phyloP scores from a whole-genome alignment of 2,113 vertebrate species.

The Mastomys coucha region DNA sequence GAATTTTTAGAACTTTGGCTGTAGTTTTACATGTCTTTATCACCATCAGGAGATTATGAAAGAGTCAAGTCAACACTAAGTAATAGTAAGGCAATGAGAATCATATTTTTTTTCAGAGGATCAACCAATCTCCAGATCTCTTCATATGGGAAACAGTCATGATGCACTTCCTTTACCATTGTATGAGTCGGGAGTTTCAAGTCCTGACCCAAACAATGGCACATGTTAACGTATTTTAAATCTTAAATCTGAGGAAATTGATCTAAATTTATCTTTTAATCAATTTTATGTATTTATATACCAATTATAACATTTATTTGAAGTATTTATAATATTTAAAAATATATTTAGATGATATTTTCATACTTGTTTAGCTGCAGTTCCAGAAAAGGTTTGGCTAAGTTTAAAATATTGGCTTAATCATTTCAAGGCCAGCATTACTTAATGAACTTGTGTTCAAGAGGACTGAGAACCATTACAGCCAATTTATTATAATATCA shows the following conservation, averaged over 20 bases:
- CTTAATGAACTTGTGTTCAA: not conserved
- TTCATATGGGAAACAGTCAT: not conserved
- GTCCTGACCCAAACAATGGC: not conserved
- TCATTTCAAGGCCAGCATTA: not conserved
- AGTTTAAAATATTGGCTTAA: not conserved
- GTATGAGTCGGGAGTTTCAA: not conserved
- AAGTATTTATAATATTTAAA: conserved; percentile 23
- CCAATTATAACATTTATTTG: not conserved
- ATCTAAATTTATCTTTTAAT: not conserved
- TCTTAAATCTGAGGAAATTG: not conserved
- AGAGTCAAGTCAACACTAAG: not conserved
- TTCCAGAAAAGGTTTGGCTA: not conserved
- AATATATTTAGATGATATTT: not conserved
- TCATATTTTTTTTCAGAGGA: not conserved
- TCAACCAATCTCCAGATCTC: not conserved
- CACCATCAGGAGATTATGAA: not conserved
- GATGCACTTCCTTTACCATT: not conserved
- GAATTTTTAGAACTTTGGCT: not conserved
- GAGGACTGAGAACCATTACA: not conserved
- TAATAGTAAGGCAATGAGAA: not conserved
- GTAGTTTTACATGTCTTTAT: not conserved
- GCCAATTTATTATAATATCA: not conserved
- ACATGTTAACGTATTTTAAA: not conserved
- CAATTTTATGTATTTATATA: not conserved
- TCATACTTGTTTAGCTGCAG: not conserved